Percentiles rank a stretch among this genome's conserved stretches.
Conservation (phyloP, 1,140 invertebrate genomes). For the Ceratina australensis region DNA sequence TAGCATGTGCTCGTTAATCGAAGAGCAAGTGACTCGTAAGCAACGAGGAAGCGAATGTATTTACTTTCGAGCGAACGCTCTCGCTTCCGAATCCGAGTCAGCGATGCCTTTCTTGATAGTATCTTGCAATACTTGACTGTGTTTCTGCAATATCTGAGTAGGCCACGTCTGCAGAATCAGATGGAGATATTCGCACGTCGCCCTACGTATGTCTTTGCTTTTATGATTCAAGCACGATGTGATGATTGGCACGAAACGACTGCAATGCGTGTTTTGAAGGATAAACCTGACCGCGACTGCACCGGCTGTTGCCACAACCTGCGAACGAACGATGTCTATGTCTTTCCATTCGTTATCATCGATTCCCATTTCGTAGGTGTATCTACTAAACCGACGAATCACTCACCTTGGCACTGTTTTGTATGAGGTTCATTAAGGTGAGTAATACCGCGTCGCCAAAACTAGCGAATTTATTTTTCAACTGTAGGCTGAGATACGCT, state of each 20-base stretch:
- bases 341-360: conserved; percentile 8
- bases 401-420: conserved; percentile 95
- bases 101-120: conserved; percentile 93
- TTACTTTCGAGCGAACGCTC: conserved; percentile 87
- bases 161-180: conserved; percentile 93
- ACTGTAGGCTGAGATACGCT: conserved; percentile 91
- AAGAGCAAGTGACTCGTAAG: not conserved
- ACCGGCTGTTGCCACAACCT: conserved; percentile 95
- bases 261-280: conserved; percentile 91
- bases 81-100: conserved; percentile 95
- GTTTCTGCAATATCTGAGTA: conserved; percentile 89
- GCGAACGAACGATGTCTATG: conserved; percentile 37
- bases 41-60: conserved; percentile 46
- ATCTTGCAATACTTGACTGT: conserved; percentile 88
- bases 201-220: conserved; percentile 93
- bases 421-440: conserved; percentile 93
- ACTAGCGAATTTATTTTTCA: conserved; percentile 91
- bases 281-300: conserved; percentile 93
- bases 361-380: not conserved
- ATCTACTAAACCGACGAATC: conserved; percentile 4
- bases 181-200: conserved; percentile 91
- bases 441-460: conserved; percentile 91
- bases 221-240: conserved; percentile 90
- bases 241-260: conserved; percentile 93
- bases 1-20: not conserved